A percentile compares a stretch with the other conserved stretches of the same genome.
Evolutionary conservation across 2,888 invertebrate species (phyloP).

Genomic region (Argynnis bischoffii): DNA sequence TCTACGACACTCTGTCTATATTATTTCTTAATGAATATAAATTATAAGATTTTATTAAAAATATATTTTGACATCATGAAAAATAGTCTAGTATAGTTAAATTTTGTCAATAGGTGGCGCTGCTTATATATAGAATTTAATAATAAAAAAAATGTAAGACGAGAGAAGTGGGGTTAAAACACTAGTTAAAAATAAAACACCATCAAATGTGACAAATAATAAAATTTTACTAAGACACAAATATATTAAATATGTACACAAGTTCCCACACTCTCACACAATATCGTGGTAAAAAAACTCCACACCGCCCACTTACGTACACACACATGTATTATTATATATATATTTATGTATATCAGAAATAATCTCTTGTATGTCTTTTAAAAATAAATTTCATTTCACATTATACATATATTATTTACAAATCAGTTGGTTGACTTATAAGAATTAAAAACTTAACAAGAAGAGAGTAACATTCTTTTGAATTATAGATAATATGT

Average conservation of each 20-base stretch:
- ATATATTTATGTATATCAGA: constrained; percentile 3
- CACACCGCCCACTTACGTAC: constrained; percentile 36
- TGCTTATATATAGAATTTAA: too few species aligned
- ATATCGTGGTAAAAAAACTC: constrained; percentile 15
- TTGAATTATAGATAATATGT: too few species aligned
- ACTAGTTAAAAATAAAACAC: constrained; percentile 30
- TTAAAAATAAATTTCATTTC: background rate
- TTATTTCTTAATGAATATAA: too few species aligned
- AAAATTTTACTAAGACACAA: constrained; percentile 46
- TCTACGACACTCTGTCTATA: too few species aligned
- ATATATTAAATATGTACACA: constrained; percentile 48
- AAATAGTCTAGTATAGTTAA: too few species aligned
- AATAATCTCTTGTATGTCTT: constrained; percentile 9
- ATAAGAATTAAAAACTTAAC: too few species aligned
- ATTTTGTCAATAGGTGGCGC: too few species aligned
- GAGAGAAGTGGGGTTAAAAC: background rate
- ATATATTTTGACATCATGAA: too few species aligned
- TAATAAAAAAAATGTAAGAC: too few species aligned
- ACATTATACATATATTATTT: background rate
- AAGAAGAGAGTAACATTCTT: too few species aligned
- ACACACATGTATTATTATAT: constrained; percentile 1
- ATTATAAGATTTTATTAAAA: too few species aligned
- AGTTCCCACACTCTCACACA: constrained; percentile 35
- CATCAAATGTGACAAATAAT: constrained; percentile 45
- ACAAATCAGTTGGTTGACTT: background rate